Conservation (phyloP, 2,888 invertebrate genomes). For the Frankliniella intonsa region DNA sequence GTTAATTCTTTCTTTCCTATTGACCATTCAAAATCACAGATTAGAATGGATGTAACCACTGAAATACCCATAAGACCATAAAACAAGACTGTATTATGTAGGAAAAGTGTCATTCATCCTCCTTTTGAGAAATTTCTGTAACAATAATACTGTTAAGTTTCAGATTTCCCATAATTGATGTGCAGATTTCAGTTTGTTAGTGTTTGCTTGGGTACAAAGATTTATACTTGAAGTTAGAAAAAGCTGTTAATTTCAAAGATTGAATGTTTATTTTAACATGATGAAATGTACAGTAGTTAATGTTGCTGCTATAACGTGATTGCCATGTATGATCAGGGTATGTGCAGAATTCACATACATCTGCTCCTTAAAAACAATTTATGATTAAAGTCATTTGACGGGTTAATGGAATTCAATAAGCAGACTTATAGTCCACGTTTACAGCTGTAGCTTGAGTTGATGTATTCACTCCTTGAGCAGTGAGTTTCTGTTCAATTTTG, state of each 20-base stretch:
- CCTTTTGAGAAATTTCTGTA: background rate
- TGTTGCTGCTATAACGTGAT: background rate
- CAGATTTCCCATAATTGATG: background rate
- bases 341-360: too few species aligned
- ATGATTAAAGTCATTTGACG: too few species aligned
- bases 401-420: too few species aligned
- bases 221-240: constrained; percentile 18
- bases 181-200: constrained; percentile 4
- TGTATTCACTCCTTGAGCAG: too few species aligned
- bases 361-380: too few species aligned
- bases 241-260: background rate
- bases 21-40: background rate
- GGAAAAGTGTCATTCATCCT: background rate
- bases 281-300: background rate
- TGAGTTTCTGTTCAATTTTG: too few species aligned
- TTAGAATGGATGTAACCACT: background rate
- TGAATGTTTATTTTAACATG: constrained; percentile 12
- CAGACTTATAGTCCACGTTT: too few species aligned
- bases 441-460: too few species aligned
- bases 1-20: background rate
- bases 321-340: too few species aligned
- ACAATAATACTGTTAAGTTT: background rate
- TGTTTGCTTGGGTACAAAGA: constrained; percentile 4
- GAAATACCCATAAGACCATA: background rate
- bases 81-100: constrained; percentile 4